Percentiles rank a stretch among this genome's conserved stretches.
phyloP scores from a whole-genome alignment of 2,888 invertebrate genomes.

The Orthosia gracilis region DNA sequence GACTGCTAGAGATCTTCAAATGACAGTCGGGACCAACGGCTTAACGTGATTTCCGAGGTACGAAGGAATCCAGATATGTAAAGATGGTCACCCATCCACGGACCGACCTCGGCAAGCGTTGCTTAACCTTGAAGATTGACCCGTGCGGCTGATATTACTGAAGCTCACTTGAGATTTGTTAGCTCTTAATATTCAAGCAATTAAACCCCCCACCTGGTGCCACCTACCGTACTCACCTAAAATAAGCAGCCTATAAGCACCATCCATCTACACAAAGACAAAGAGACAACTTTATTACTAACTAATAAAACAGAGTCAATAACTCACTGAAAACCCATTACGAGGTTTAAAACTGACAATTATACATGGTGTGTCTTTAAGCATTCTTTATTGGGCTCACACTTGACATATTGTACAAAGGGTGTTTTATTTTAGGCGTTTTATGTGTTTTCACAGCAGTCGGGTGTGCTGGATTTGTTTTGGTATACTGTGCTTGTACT shows the following conservation, averaged over 20 bases:
- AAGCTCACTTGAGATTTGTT: not conserved
- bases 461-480: slow-evolving; percentile 70
- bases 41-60: no score
- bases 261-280: slow-evolving; percentile 61
- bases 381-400: slow-evolving; percentile 82
- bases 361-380: slow-evolving; percentile 81
- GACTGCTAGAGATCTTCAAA: no score
- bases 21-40: no score
- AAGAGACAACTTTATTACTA: slow-evolving; percentile 64
- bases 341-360: slow-evolving; percentile 84
- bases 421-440: slow-evolving; percentile 80
- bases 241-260: slow-evolving; percentile 39
- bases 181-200: not conserved
- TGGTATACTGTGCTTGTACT: slow-evolving; percentile 48
- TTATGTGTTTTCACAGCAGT: slow-evolving; percentile 85
- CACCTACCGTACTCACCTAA: slow-evolving; percentile 40
- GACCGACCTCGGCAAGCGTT: no score
- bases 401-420: slow-evolving; percentile 78
- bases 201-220: slow-evolving; percentile 44
- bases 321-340: slow-evolving; percentile 79
- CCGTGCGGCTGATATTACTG: no score
- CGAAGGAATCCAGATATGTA: no score
- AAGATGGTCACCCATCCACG: no score
- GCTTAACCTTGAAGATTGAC: no score
- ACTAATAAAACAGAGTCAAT: slow-evolving; percentile 77